Evolutionary conservation across 2,888 invertebrate genomes (phyloP), one percentile per base, ranked within the genome.

Genomic region (Calliopum simillimum): DNA sequence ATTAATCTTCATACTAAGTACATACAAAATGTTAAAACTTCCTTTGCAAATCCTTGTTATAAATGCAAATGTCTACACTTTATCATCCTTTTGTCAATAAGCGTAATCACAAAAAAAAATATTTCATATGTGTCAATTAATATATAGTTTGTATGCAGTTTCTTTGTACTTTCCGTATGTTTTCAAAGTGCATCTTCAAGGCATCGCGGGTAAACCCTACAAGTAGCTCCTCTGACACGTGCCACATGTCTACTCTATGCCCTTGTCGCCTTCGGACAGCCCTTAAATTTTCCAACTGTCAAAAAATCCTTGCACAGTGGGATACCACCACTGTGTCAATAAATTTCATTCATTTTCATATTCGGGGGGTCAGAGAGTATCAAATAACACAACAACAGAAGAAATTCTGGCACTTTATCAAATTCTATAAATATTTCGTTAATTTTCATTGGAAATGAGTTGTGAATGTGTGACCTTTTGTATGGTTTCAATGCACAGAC

Each of bases 211-310:
- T 33, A 33, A 33, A 3, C 8, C 53, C 21, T 14, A 53, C 53
- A n/a, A n/a, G 58, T 33, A 58, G 58, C 58, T 33, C 25, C 33
- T 33, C 8, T 58, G 58, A 58, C 58, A 16, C 58, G 58, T 58
- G 58, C 58, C 58, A 58, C 58, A 58, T 58, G 58, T 33, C 16
- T 58, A 25, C 33, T 33, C 33, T 2, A 3, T 33, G 33, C 33
- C 8, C 33, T 33, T n/a, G n/a, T n/a, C n/a, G 21, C 53, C n/a
- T 41, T 59, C 59, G 16, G 13, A 59, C 19, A 41, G n/a, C 16
- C 59, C 33, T 25, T 11, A 58, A 58, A 58, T 33, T 33, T 33
- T n/a, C n/a, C 33, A 33, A 33, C 5, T 33, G 33, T 33, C 33
- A 33, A 33, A 33, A n/a, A 16, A 16, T 58, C 41, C 6, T 33